Evolutionary conservation across 2,797 vertebrate genomes (phyloP), one percentile per base, ranked within the genome.

Genomic region (Hapalemur alaotrensis): DNA sequence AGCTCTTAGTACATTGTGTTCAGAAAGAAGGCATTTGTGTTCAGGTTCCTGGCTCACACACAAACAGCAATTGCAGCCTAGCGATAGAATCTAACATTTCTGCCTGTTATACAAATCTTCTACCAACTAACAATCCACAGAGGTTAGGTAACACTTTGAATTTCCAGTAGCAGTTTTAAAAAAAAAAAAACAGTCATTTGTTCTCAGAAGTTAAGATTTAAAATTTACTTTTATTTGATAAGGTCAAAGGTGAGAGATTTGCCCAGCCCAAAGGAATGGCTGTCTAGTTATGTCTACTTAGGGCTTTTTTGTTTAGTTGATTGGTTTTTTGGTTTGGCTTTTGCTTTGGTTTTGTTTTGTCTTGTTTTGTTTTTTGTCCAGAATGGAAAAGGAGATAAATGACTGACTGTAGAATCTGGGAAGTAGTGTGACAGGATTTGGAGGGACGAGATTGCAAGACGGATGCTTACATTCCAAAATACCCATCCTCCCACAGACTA

Each of bases 331-430:
- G 30, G 3, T 52, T 23, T 23, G 22, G 32, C 1, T 52, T 48
- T 61, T 4, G 18, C 7, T 63, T 43, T 32, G 9, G 30, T 11
- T 63, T 30, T 48, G 32, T 61, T 25, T 78, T 20, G 5, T 38
- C 43, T 67, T 22, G 17, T 57, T 96, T 93, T 43, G n/a, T 98
- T 98, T 97, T 97, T 92, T 92, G 94, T 92, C 93, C 91, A 95
- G 97, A 97, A 97, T 93, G 95, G 97, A 98, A 98, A 98, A 97
- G 41, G 92, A 97, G 90, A 97, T 98, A 97, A 98, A 98, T 95
- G 67, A 30, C 35, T 50, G 59, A 95, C 80, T 93, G 43, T 75
- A 83, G 92, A 89, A 92, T 96, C 97, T 95, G 0, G 63, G 54
- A 92, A 93, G 95, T 85, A 0, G 4, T 69, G 3, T 89, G 97